Percentiles rank a stretch among this genome's conserved stretches.
Evolutionary conservation across 2,888 invertebrate genomes (phyloP).

Genomic region (Epinotia bilunana): DNA sequence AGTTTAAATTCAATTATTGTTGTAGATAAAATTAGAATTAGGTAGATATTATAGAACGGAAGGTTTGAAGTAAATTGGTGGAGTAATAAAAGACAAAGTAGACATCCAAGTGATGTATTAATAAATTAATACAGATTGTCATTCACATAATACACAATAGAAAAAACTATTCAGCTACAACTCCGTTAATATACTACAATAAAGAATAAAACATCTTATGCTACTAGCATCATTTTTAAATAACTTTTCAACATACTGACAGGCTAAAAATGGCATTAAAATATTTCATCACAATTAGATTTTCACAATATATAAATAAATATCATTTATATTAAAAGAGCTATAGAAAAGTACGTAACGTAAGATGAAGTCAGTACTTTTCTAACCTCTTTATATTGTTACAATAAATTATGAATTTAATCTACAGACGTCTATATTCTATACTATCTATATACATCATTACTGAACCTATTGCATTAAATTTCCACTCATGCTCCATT

Average conservation of each 20-base stretch:
- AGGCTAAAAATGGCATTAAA: slow-evolving; percentile 81
- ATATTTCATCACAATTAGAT: slow-evolving; percentile 78
- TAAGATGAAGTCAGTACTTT: slow-evolving; percentile 36
- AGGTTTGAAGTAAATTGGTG: background rate
- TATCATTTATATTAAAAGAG: slow-evolving; percentile 51
- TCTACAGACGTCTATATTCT: slow-evolving; percentile 49
- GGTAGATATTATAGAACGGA: too few species aligned
- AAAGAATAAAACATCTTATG: slow-evolving; percentile 78
- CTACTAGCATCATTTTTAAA: slow-evolving; percentile 83
- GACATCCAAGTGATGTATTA: slow-evolving; percentile 81
- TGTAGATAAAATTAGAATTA: too few species aligned
- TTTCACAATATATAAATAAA: slow-evolving; percentile 71
- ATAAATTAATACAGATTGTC: slow-evolving; percentile 81
- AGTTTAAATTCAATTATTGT: too few species aligned
- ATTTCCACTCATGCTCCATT: slow-evolving; percentile 54
- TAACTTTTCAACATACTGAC: slow-evolving; percentile 75
- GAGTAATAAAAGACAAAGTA: slow-evolving; percentile 49
- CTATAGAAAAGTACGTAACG: slow-evolving; percentile 42
- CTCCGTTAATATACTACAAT: slow-evolving; percentile 64
- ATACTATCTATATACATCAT: slow-evolving; percentile 62
- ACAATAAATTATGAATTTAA: slow-evolving; percentile 56
- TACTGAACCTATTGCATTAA: slow-evolving; percentile 52
- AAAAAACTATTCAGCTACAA: slow-evolving; percentile 79
- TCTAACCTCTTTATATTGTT: slow-evolving; percentile 37
- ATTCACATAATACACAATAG: slow-evolving; percentile 78